Conservation (phyloP, 2,113 vertebrate genomes). For the Phodopus roborovskii region DNA sequence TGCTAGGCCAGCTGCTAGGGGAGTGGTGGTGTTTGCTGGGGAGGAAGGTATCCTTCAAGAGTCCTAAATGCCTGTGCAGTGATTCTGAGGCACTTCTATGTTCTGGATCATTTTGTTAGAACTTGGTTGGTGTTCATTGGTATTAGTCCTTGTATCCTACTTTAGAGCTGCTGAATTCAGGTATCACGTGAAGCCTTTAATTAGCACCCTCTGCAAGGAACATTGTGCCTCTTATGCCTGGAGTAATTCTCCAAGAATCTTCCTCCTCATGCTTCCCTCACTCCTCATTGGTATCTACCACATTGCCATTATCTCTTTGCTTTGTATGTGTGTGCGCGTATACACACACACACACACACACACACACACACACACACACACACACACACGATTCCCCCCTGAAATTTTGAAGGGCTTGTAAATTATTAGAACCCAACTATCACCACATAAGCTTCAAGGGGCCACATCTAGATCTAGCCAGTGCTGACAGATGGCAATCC, state of each 20-base stretch:
- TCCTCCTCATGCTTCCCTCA: not conserved
- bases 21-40: not conserved
- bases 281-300: not conserved
- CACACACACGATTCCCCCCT: too few species aligned
- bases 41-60: not conserved
- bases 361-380: not conserved
- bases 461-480: not conserved
- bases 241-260: not conserved
- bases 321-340: too few species aligned
- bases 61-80: not conserved
- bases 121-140: not conserved
- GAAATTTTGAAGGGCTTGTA: not conserved
- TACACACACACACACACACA: not conserved
- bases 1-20: not conserved
- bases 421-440: not conserved
- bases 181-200: not conserved
- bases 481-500: accelerated
- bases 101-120: not conserved
- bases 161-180: not conserved
- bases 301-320: not conserved
- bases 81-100: not conserved
- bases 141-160: not conserved
- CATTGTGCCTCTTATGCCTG: not conserved
- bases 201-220: not conserved
- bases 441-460: not conserved